Base-by-base conservation (phyloP, 2,888 invertebrate genomes). In the Drosophila bunnanda region DNA sequence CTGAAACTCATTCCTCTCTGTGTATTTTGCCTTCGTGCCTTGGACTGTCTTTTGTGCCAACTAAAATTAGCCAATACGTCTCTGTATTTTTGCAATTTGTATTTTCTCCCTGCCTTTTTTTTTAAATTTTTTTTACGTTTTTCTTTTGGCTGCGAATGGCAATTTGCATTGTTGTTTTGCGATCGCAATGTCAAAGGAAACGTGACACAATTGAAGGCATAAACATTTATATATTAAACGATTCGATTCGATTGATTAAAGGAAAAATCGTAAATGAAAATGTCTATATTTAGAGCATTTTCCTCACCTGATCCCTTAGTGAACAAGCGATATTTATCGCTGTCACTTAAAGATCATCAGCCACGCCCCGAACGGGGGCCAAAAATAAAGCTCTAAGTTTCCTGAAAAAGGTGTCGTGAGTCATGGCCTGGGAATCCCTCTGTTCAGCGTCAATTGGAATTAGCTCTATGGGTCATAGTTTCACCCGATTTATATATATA, bases 41-140 rank as follows among this genome's bases (percentile, higher is more conserved):
- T 65, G 70, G 79, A 52, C 64, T 59, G 80, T 41, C 41, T 54
- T 64, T 68, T 56, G 78, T 71, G 65, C 53, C 30, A 36, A 68
- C 81, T 86, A 82, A 86, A 83, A 76, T 86, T 80, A 86, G 84
- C 70, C 52, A 17, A 52, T 36, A 58, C 41, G 13, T 56, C 39
- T 57, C 25, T 43, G 17, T 43, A 41, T 22, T 34, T 60, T 60
- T 28, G 41, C 25, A 39, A 39, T 39, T 46, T 50, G 52, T 43
- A 41, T 53, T 50, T 12, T 48, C 36, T 22, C 12, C 25, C 4
- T 25, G 4, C 2, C 12, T 2, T 1, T 41, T 52, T 17, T 54
- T 32, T 52, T 60, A 71, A n/a, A n/a, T n/a, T n/a, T 71, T 12
- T 39, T 34, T 57, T 17, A 9, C 9, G 38, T 32, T 43, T 43